Conservation (phyloP, 2,888 invertebrate species). For the Dryadula phaetusa region DNA sequence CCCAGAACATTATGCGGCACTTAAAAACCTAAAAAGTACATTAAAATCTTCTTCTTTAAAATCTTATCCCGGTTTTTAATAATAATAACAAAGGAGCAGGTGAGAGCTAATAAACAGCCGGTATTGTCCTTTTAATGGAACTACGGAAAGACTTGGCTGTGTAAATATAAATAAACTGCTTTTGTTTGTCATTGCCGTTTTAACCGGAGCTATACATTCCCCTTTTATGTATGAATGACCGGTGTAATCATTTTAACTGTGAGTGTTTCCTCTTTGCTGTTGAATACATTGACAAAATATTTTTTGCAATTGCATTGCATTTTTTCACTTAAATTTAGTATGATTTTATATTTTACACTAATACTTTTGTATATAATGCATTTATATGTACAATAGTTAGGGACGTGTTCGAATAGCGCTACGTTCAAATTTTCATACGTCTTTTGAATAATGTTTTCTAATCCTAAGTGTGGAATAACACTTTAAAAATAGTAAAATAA, state of each 20-base stretch:
- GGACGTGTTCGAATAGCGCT: no score
- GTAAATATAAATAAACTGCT: constrained; percentile 55
- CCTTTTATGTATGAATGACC: constrained; percentile 31
- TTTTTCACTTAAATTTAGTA: not conserved
- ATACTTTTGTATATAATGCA: not conserved
- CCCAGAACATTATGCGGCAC: constrained; percentile 19
- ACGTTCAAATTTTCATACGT: no score
- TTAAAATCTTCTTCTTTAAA: constrained; percentile 43
- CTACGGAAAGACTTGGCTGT: constrained; percentile 51
- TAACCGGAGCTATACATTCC: constrained; percentile 16
- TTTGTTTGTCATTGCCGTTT: constrained; percentile 46
- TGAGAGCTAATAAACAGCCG: constrained; percentile 49
- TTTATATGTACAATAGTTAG: no score
- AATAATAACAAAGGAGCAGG: constrained; percentile 53
- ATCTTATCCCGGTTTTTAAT: constrained; percentile 46
- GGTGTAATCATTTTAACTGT: constrained; percentile 31
- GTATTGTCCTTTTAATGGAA: constrained; percentile 54
- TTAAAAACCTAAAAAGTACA: constrained; percentile 40
- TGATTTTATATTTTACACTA: not conserved
- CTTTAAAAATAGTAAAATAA: no score
- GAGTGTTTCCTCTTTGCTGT: constrained; percentile 8
- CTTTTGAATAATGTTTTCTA: no score
- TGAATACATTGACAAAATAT: constrained; percentile 3
- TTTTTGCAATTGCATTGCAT: constrained; percentile 7
- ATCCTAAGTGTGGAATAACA: no score